Percentiles rank a stretch among this genome's conserved stretches.
These are phyloP conservation scores for Chelonia mydas DNA, from an alignment of 2,797 vertebrate genomes.

Conservation along the genomic window DNA sequence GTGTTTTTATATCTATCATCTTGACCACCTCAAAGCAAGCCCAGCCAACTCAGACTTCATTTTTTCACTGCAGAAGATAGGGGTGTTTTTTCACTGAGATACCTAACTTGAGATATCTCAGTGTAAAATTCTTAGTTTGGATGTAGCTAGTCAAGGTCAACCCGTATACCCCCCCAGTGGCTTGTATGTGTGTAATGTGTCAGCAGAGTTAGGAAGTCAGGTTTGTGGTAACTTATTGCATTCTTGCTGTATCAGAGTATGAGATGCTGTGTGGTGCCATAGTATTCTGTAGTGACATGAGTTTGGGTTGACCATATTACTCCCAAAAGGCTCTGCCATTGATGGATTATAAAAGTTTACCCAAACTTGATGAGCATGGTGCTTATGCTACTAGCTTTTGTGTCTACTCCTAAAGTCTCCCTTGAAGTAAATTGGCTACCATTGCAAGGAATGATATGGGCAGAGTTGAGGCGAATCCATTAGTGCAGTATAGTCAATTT, in stretches of 20 bases:
- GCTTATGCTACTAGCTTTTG: accelerated
- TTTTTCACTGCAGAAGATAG: neutral
- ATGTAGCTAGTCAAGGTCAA: neutral
- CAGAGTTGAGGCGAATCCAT: neutral
- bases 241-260: neutral
- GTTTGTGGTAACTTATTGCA: accelerated
- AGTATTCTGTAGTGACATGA: neutral
- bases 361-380: neutral
- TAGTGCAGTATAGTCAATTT: neutral
- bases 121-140: neutral
- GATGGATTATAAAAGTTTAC: accelerated
- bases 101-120: neutral
- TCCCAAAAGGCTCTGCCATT: accelerated
- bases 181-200: neutral
- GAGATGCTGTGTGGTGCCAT: accelerated
- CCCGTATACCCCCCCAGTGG: neutral
- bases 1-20: neutral
- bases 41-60: neutral
- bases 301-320: neutral
- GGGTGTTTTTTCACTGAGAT: neutral
- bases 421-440: neutral
- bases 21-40: neutral
- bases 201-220: neutral
- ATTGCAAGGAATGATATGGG: neutral
- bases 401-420: neutral